Base-by-base conservation (phyloP, 2,797 vertebrate genomes). In the Sebastes nivosus region DNA sequence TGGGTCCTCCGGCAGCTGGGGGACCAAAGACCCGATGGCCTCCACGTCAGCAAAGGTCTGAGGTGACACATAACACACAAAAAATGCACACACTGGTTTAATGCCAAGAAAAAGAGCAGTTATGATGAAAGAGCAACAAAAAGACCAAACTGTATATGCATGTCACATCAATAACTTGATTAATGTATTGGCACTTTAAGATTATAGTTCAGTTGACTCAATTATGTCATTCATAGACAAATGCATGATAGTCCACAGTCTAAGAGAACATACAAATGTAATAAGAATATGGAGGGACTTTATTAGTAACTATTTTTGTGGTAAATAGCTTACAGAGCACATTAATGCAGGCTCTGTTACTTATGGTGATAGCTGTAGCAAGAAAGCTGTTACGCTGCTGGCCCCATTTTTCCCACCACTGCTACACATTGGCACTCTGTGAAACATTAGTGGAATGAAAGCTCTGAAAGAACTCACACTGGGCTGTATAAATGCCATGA, bases 11-110 rank as follows among this genome's bases (percentile, higher is more conserved):
- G 79, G 82, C 77, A 90, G 87, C 90, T 89, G 92, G 50, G 91
- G 79, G 57, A 88, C 88, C 22, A 92, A 92, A 75, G 91, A 93
- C 55, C 85, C 90, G 70, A 80, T 69, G 79, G 77, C 75, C 80
- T 92, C 94, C 81, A 80, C 57, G 18, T 95, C 93, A 42, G 85
- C 88, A 84, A 92, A 89, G 50, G 85, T 94, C 96, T 97, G 89
- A 88, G 81, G 80, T 66, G 81, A 93, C 82, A 95, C 90, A 95
- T 64, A 52, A 52, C 46, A 91, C 76, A 88, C 79, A 90, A 86
- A 77, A 87, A 79, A 87, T 3, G 74, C 77, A 90, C 82, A 87
- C 84, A 30, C 63, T 69, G 14, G 68, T 84, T 90, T 57, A 81
- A 72, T 65, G 42, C 72, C 58, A 55, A 74, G 4, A 59, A 71